Percentiles rank a stretch among this genome's conserved stretches.
These are phyloP conservation scores for Hydrolagus affinis DNA, from an alignment of 2,113 vertebrate species.

Conservation along the genomic window DNA sequence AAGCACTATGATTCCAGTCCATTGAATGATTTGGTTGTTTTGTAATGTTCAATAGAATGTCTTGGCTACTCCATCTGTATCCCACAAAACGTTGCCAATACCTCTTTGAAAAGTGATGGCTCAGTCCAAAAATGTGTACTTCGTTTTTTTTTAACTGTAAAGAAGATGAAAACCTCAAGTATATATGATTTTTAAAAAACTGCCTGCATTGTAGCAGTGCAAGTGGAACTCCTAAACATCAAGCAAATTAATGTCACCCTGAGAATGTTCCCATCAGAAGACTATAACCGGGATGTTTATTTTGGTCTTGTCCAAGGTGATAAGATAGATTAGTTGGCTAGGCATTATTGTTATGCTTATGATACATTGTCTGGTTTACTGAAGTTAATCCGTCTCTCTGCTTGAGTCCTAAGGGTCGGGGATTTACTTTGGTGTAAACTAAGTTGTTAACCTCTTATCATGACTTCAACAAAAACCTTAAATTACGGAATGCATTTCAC, in stretches of 20 bases:
- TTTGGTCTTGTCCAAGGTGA: background rate
- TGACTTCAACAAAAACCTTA: too few species aligned
- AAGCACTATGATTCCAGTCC: background rate
- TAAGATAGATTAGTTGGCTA: background rate
- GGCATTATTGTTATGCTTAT: background rate
- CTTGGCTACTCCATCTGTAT: background rate
- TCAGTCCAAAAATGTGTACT: background rate
- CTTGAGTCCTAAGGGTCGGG: background rate
- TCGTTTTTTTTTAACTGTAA: background rate
- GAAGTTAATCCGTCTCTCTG: background rate
- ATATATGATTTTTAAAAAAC: background rate
- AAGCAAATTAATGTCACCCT: background rate
- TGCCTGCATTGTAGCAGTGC: background rate
- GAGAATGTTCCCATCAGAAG: background rate
- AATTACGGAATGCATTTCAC: too few species aligned
- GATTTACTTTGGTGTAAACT: background rate
- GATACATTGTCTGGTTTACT: background rate
- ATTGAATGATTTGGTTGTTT: too few species aligned
- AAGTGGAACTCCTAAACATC: background rate
- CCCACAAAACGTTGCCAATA: background rate
- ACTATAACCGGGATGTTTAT: background rate
- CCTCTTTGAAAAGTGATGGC: background rate
- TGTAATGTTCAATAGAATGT: too few species aligned
- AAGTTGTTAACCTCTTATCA: background rate
- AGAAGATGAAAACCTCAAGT: background rate